Evolutionary conservation across 2,797 vertebrate species (phyloP), one percentile per base, ranked within the genome.

Genomic region (Falco peregrinus): DNA sequence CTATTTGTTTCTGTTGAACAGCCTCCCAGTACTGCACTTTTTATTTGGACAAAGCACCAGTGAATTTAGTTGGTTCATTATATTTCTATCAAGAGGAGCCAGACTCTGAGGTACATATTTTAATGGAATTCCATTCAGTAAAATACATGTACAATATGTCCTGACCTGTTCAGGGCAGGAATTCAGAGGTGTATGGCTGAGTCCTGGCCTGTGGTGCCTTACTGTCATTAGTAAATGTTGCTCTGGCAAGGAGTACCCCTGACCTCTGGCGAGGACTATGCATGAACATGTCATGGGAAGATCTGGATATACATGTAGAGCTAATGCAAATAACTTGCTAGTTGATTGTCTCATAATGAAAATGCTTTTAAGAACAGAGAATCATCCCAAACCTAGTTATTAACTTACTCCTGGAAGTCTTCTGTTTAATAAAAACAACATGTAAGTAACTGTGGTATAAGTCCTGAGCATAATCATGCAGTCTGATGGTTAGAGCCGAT

Each of bases 391-490:
- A 54, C 39, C 43, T 59, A 59, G 14, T 60, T 92, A 85, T 89
- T 91, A 78, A 80, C 51, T 92, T 92, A 37, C 28, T 91, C 35
- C 54, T 85, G 81, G 56, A 41, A 85, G 54, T 69, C 68, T 92
- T 77, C 16, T 70, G 12, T 89, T 89, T 92, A 93, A 94, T 81
- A 90, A 89, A 87, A 94, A 41, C 78, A 89, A 18, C 78, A 64
- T 61, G 33, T 77, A 87, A 64, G 57, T 64, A 94, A 92, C 68
- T 80, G 50, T 90, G 70, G 51, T 74, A 4, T 70, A 68, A 90
- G 51, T 82, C 54, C 47, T 86, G 71, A 96, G 53, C 82, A 93
- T 91, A 93, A 94, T 92, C 68, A 47, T 35, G 9, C 39, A 73
- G 54, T 86, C 39, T 63, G 60, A 89, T 77, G 61, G 70, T 92